Percentiles rank a stretch among this genome's conserved stretches.
Evolutionary conservation across 2,113 vertebrate species (phyloP).

Genomic region (Papio anubis): DNA sequence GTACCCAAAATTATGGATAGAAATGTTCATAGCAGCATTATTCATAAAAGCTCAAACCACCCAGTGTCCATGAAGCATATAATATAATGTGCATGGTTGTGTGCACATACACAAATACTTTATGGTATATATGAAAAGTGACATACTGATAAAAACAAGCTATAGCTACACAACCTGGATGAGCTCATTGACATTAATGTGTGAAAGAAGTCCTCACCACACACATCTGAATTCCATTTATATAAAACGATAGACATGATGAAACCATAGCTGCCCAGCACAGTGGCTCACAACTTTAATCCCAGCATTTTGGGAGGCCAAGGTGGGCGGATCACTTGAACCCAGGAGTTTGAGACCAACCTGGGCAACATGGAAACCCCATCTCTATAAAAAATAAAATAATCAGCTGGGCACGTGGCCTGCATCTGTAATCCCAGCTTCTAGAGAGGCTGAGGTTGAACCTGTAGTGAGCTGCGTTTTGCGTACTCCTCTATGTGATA

Average conservation of each 20-base stretch:
- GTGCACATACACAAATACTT: background rate
- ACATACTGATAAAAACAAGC: background rate
- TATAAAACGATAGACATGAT: background rate
- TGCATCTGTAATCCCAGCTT: too few relatives aligned
- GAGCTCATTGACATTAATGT: background rate
- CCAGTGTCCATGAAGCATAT: background rate
- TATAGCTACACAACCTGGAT: background rate
- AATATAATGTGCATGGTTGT: background rate
- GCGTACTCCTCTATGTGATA: background rate
- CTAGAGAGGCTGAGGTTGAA: too few relatives aligned
- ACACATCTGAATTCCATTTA: background rate
- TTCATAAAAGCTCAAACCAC: background rate
- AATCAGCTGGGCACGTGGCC: too few relatives aligned
- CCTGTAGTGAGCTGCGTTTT: background rate
- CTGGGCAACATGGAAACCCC: too few relatives aligned
- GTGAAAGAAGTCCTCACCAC: background rate
- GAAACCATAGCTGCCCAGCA: background rate
- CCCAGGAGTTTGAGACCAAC: too few relatives aligned
- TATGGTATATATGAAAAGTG: background rate
- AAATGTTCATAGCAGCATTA: background rate
- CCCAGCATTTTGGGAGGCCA: too few relatives aligned
- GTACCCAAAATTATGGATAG: background rate
- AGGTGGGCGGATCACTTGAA: too few relatives aligned
- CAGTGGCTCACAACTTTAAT: too few relatives aligned
- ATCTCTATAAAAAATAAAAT: too few relatives aligned